A percentile compares a stretch with the other conserved stretches of the same genome.
phyloP scores from a whole-genome alignment of 2,888 invertebrate genomes.

The Pherbina coryleti region DNA sequence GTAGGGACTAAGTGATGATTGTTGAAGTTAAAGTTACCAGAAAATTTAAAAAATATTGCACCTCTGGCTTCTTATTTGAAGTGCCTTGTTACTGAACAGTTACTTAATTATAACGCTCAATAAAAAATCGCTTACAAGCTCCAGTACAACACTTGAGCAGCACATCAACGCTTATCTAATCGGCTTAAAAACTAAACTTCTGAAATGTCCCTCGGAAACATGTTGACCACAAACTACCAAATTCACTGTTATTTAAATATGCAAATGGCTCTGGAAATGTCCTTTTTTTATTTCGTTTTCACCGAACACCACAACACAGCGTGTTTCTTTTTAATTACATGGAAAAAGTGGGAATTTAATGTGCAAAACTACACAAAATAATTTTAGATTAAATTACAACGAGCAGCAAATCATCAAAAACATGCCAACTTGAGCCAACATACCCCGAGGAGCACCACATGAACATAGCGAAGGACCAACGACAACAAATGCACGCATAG shows the following conservation, averaged over 20 bases:
- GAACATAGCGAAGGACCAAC: not conserved
- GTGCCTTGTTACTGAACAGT: too few relatives aligned
- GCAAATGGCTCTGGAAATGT: conserved; percentile 13
- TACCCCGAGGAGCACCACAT: not conserved
- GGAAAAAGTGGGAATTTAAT: conserved; percentile 27
- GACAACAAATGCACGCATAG: not conserved
- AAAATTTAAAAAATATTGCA: too few relatives aligned
- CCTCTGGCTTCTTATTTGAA: too few relatives aligned
- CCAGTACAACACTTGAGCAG: conserved; percentile 8
- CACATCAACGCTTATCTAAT: conserved; percentile 24
- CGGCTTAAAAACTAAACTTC: conserved; percentile 10
- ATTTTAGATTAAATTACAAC: conserved; percentile 29
- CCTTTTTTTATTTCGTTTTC: not conserved
- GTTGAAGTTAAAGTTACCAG: too few relatives aligned
- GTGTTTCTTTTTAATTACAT: conserved; percentile 11
- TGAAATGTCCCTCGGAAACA: not conserved
- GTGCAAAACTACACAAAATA: conserved; percentile 32
- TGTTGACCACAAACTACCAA: not conserved
- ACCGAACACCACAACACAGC: not conserved
- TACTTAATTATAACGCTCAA: not conserved
- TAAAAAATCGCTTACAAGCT: conserved; percentile 10
- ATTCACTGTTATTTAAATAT: conserved; percentile 23
- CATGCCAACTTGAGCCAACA: not conserved
- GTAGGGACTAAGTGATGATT: too few relatives aligned
- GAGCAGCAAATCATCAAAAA: not conserved